A percentile compares a stretch with the other conserved stretches of the same genome.
These are phyloP conservation scores for Bubalus kerabau DNA, from an alignment of 2,113 vertebrate species.

Conservation along the genomic window DNA sequence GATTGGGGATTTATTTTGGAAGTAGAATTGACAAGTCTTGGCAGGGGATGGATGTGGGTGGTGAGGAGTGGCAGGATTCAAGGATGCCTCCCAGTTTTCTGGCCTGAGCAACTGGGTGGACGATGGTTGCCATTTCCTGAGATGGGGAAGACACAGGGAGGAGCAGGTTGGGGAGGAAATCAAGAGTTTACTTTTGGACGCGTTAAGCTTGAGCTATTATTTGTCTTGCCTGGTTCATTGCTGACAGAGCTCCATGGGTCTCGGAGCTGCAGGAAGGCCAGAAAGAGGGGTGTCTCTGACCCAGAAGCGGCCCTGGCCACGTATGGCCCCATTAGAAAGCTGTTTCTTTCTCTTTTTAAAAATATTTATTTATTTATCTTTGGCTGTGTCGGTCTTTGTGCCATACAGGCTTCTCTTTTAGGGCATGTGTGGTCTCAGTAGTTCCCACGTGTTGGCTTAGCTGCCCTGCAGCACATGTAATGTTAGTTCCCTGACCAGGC, in stretches of 20 bases:
- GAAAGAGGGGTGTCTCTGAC: neutral
- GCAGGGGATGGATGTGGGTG: constrained; percentile 17
- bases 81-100: constrained; percentile 59
- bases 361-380: neutral
- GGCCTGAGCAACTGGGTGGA: constrained; percentile 29
- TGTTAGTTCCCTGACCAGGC: neutral
- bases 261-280: neutral
- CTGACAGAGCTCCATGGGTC: neutral
- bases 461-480: neutral
- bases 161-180: constrained; percentile 49
- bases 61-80: neutral
- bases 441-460: neutral
- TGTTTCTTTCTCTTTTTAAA: neutral
- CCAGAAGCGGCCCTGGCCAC: neutral
- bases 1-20: constrained; percentile 48
- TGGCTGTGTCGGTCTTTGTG: neutral
- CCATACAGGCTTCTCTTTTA: neutral
- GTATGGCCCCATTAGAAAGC: neutral
- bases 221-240: neutral
- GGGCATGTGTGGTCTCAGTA: neutral
- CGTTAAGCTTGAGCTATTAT: neutral
- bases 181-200: neutral
- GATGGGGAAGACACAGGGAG: constrained; percentile 46
- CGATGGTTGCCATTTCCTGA: constrained; percentile 56
- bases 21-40: constrained; percentile 36